Evolutionary conservation across 1,140 invertebrate genomes (phyloP), one percentile per base, ranked within the genome.

Genomic region (Olivierus martensii): DNA sequence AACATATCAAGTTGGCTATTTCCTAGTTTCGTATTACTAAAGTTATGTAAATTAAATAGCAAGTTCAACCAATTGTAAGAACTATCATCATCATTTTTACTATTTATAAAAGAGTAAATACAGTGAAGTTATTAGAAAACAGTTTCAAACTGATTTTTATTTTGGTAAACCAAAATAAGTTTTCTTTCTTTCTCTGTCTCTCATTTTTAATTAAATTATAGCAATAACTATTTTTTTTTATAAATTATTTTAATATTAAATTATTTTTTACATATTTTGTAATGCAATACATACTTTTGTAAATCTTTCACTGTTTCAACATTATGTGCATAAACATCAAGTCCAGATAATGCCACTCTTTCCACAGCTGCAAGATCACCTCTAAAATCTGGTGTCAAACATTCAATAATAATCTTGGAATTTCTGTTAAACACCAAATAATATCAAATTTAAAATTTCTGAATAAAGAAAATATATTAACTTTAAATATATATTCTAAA

Each of bases 251-350:
- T 3, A 52, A 35, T 22, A 36, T 14, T 41, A 4, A 41, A 14
- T 41, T 11, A 38, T 38, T 38, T 38, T 2, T 38, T 38, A 9
- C n/a, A 48, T 48, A 7, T 28, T 48, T n/a, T n/a, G n/a, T n/a
- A n/a, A n/a, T n/a, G n/a, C 9, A 15, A 54, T 3, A n/a, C 19
- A 51, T 52, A 65, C 66, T 60, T 62, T 60, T 73, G 71, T 15
- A 95, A 71, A 55, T 79, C 71, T 67, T 93, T 86, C 0, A 69
- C 78, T 37, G 94, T 98, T 77, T 99, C 95, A 51, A 97, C 84
- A 69, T 97, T 97, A 67, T 98, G 93, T 0, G 94, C 92, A 75
- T 85, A 96, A 36, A 96, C 90, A 73, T 97, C 89, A 2, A 95
- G 70, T 0, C 88, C 87, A 46, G 84, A 84, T 12, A 76, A 66